Percentiles rank a stretch among this genome's conserved stretches.
Evolutionary conservation across 2,113 vertebrate species (phyloP).

Genomic region (Nyctereutes procyonoides): DNA sequence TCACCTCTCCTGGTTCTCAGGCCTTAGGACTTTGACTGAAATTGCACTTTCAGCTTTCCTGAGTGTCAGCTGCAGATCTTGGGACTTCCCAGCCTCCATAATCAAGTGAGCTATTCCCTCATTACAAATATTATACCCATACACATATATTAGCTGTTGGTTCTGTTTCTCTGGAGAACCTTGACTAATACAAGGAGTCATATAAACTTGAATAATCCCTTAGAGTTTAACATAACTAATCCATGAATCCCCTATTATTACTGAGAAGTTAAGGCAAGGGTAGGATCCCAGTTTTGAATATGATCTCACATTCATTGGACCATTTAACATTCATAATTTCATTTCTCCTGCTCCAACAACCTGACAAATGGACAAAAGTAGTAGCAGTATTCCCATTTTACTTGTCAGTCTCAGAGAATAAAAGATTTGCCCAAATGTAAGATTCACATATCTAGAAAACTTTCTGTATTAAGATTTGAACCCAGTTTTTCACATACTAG

Average conservation of each 20-base stretch:
- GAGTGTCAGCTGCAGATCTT: neutral
- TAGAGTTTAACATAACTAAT: constrained; percentile 45
- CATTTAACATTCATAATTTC: neutral
- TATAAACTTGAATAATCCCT: constrained; percentile 50
- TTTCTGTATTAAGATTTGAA: neutral
- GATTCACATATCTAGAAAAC: neutral
- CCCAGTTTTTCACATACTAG: neutral
- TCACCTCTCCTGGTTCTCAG: neutral
- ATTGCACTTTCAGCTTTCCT: neutral
- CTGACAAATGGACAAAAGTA: neutral
- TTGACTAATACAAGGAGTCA: constrained; percentile 11
- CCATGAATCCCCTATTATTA: neutral
- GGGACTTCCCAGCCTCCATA: neutral
- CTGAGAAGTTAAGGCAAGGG: neutral
- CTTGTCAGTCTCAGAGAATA: neutral
- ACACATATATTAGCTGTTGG: neutral
- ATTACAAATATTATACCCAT: neutral
- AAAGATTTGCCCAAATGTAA: neutral
- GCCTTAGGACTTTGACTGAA: neutral
- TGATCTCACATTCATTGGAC: neutral
- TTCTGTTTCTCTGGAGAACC: neutral
- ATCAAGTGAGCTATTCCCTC: neutral
- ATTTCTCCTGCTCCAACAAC: neutral
- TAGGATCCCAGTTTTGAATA: neutral
- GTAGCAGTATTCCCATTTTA: neutral